Base-by-base conservation (phyloP, 2,797 vertebrate species). In the Acanthurus leucopareius region DNA sequence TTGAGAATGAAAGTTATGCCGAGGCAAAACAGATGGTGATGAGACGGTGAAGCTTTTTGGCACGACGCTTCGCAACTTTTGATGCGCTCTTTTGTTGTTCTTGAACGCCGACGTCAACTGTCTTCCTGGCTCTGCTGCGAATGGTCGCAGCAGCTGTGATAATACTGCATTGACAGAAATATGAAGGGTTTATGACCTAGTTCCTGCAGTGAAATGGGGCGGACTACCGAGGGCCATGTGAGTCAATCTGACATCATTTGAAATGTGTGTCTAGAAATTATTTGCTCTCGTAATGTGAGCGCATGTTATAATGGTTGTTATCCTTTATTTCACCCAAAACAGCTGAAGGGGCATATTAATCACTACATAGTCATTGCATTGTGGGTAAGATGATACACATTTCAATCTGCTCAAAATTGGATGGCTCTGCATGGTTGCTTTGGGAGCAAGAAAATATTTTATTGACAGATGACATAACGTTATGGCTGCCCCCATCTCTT, bases 111-210 rank as follows among this genome's bases (percentile, higher is more conserved):
- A 87, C 78, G n/a, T 91, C 82, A 88, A 89, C 77, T 78, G 82
- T 90, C 88, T 73, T 53, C 63, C 75, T 66, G 76, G 79, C 83
- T 86, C 67, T 64, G 77, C 73, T 72, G 67, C 78, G 52, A 92
- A 69, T 78, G 66, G 77, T 74, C 25, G 11, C 22, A 86, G 86
- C 92, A 94, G 93, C 93, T 94, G 92, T 88, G 86, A 91, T 82
- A 91, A 93, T 83, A 90, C 40, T 7, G 59, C 68, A 56, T 57
- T 80, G 82, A 89, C 71, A 72, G 84, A 81, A 86, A 88, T 82
- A 82, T 82, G 81, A 88, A 69, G 77, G 57, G 40, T 87, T 92
- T 87, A 86, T 83, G 86, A 83, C 77, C 75, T 44, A 22, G 71
- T 79, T 86, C 86, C 74, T 77, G 71, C 51, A 58, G 63, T 61